phyloP scores from a whole-genome alignment of 2,797 vertebrate genomes.

The Spheniscus humboldti region DNA sequence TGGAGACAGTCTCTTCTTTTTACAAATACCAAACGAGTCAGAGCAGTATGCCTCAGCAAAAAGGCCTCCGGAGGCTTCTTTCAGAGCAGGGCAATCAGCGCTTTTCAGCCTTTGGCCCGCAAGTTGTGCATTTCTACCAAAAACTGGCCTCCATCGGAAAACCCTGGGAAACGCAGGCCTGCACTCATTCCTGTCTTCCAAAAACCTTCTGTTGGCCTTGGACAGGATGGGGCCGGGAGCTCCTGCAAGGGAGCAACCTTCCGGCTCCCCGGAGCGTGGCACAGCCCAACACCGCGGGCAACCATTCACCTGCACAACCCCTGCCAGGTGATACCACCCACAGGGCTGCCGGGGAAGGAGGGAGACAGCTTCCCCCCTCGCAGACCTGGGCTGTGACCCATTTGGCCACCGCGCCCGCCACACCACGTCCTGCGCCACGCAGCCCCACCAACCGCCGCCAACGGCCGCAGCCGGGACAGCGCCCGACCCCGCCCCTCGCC shows the following conservation, averaged over 20 bases:
- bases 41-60: background rate
- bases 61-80: background rate
- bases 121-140: background rate
- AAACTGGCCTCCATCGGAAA: background rate
- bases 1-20: background rate
- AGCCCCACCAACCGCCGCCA: accelerated
- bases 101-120: background rate
- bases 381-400: accelerated
- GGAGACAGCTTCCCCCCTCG: accelerated
- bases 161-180: accelerated
- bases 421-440: accelerated
- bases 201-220: background rate
- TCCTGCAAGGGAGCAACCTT: accelerated
- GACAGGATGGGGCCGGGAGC: accelerated
- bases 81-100: background rate
- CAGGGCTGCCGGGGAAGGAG: too few relatives aligned
- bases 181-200: accelerated
- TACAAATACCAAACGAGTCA: accelerated
- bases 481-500: accelerated
- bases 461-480: too few relatives aligned
- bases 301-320: accelerated
- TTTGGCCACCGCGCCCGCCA: accelerated
- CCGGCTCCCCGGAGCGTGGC: accelerated
- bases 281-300: accelerated
- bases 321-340: accelerated